Base-by-base conservation (phyloP, 2,797 vertebrate species). In the Crypturellus tataupa region DNA sequence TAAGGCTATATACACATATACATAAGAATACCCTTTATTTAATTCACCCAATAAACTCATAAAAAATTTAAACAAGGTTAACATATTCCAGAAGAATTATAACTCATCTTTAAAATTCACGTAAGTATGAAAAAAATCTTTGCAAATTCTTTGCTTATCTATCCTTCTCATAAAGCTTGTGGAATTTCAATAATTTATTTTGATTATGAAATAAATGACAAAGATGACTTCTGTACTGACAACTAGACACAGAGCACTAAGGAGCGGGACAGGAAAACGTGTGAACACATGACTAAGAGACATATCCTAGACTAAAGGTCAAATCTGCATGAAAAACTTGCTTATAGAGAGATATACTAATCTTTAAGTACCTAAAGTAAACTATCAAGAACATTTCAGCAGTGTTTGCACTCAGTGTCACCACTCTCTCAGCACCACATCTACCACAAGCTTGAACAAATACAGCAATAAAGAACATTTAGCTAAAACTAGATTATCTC, bases 321-420 rank as follows among this genome's bases (percentile, higher is more conserved):
- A 97, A 93, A 96, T 95, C 88, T 87, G 95, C 76, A 90, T 82
- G 95, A 96, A 95, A 96, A 97, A 96, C 87, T 87, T 93, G 85
- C 94, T 95, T 89, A 91, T 88, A 65, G 80, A 86, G 89, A 96
- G 95, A 97, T 97, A 97, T 4, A 97, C 93, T 96, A 97, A 97
- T 97, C 96, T 97, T 93, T 93, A 97, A 97, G 96, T 94, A 94
- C 96, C 95, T 97, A 96, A 95, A 97, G 96, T 95, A 97, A 98
- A 97, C 93, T 88, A 97, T 94, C 96, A 96, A 96, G 94, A 96
- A 96, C 95, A 95, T 97, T 97, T 97, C 96, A 97, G 90, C 96
- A 96, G 90, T 90, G 95, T 97, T 97, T 96, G 96, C 87, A 93
- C 95, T 97, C 87, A 88, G 67, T 96, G 97, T 98, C 97, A 97